phyloP scores from a whole-genome alignment of 2,888 invertebrate genomes.

The Parelbella ahira region DNA sequence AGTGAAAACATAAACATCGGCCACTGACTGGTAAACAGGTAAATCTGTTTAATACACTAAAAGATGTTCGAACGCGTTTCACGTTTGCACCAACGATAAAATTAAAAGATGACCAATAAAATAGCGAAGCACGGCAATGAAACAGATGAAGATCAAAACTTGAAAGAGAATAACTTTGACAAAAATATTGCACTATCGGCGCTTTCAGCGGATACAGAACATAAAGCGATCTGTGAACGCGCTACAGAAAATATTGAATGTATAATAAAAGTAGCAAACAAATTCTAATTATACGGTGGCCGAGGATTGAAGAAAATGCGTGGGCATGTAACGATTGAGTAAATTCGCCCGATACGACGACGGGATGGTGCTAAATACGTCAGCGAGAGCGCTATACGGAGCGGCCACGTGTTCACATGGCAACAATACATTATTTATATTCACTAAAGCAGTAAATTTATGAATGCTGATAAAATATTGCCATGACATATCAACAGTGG shows the following conservation, averaged over 20 bases:
- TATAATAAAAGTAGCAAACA: slow-evolving; percentile 9
- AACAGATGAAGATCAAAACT: too few relatives aligned
- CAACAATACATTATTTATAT: too few relatives aligned
- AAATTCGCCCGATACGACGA: slow-evolving; percentile 38
- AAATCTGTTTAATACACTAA: too few relatives aligned
- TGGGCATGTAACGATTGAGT: slow-evolving; percentile 37
- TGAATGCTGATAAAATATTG: too few relatives aligned
- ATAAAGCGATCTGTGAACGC: slow-evolving; percentile 16
- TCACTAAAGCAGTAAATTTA: too few relatives aligned
- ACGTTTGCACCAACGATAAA: slow-evolving; percentile 4
- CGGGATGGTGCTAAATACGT: slow-evolving; percentile 32
- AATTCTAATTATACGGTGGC: slow-evolving; percentile 29
- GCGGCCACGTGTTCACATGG: too few relatives aligned
- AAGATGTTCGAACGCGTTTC: too few relatives aligned
- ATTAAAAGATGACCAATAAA: slow-evolving; percentile 14
- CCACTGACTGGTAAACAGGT: too few relatives aligned
- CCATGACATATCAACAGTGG: too few relatives aligned
- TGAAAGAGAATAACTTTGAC: slow-evolving; percentile 5
- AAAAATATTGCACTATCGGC: neutral
- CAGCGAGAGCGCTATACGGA: too few relatives aligned
- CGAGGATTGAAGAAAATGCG: slow-evolving; percentile 38
- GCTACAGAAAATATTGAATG: slow-evolving; percentile 3
- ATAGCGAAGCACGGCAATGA: slow-evolving; percentile 1
- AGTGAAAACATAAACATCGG: too few relatives aligned
- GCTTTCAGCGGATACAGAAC: slow-evolving; percentile 4